These are phyloP conservation scores for Aphaenogaster rudis DNA, from an alignment of 1,140 invertebrate genomes.

Conservation along the genomic window DNA sequence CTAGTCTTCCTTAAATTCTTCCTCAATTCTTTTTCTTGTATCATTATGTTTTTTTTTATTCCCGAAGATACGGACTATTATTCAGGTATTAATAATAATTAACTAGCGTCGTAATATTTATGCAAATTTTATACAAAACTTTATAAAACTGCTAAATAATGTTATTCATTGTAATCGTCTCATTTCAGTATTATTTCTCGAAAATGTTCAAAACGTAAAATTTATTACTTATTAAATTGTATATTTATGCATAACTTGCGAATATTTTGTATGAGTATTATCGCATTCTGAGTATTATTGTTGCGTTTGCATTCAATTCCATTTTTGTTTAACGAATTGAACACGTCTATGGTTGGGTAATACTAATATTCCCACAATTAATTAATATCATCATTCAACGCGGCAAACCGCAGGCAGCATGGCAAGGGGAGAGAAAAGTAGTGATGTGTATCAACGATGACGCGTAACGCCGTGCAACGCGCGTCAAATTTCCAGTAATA, in stretches of 20 bases:
- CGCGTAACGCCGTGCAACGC: not conserved
- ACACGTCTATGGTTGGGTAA: conserved; percentile 44
- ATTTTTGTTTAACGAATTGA: conserved; percentile 34
- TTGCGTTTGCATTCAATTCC: not conserved
- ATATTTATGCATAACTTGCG: not conserved
- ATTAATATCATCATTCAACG: conserved; percentile 63
- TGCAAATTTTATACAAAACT: not conserved
- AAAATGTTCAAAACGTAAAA: not conserved
- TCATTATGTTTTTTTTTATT: not conserved
- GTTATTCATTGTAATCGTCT: not conserved
- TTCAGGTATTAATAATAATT: conserved; percentile 15
- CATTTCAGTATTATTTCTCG: not conserved
- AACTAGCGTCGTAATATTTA: not conserved
- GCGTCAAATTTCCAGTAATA: conserved; percentile 38
- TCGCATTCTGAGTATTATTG: not conserved
- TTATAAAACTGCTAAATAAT: conserved; percentile 7
- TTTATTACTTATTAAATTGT: not conserved
- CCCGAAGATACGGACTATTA: not conserved
- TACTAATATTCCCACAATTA: conserved; percentile 70
- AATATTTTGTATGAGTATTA: not conserved
- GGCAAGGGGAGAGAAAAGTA: conserved; percentile 18
- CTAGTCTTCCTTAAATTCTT: conserved; percentile 28
- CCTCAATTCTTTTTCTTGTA: conserved; percentile 15
- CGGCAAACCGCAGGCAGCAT: conserved; percentile 9
- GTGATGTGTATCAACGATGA: conserved; percentile 44